A percentile compares a stretch with the other conserved stretches of the same genome.
These are phyloP conservation scores for Oopsacas minuta DNA, from an alignment of 37 sponge, comb jelly and placozoan genomes.

Conservation along the genomic window DNA sequence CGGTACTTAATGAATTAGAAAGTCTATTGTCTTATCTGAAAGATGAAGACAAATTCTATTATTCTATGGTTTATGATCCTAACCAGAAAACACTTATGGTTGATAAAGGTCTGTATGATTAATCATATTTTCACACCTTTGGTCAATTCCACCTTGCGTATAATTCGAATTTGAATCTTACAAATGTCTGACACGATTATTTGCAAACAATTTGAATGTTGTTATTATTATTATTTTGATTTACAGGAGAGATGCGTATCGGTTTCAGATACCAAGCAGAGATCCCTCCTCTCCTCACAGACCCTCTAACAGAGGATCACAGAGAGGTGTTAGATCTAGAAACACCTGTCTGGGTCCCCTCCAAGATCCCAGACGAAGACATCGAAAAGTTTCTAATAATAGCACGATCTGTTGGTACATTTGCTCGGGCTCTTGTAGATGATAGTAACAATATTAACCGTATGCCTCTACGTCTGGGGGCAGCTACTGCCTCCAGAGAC, in stretches of 20 bases:
- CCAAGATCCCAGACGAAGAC: slow-evolving; percentile 51
- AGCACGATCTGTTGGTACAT: slow-evolving; percentile 85
- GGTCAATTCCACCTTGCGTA: neutral
- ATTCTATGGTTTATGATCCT: slow-evolving; percentile 86
- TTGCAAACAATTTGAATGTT: too few species aligned
- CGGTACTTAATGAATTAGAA: slow-evolving; percentile 75
- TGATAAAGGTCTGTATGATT: slow-evolving; percentile 42
- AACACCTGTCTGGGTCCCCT: slow-evolving; percentile 63
- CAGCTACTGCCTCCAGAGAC: slow-evolving; percentile 88
- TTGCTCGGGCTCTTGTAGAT: slow-evolving; percentile 84
- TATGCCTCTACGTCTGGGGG: slow-evolving; percentile 73
- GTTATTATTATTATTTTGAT: too few species aligned
- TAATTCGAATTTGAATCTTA: too few species aligned
- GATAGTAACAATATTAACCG: slow-evolving; percentile 67
- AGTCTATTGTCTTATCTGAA: slow-evolving; percentile 47
- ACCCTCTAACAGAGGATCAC: slow-evolving; percentile 17
- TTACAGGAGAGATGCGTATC: slow-evolving; percentile 57
- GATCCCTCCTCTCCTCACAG: slow-evolving; percentile 30
- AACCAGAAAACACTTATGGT: slow-evolving; percentile 68
- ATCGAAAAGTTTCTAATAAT: slow-evolving; percentile 85
- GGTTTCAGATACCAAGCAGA: slow-evolving; percentile 77
- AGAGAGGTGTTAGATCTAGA: slow-evolving; percentile 24
- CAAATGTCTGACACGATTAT: too few species aligned
- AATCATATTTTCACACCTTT: neutral
- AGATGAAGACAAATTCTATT: slow-evolving; percentile 81